phyloP scores from a whole-genome alignment of 2,888 invertebrate genomes.

The Phengaris alcon region DNA sequence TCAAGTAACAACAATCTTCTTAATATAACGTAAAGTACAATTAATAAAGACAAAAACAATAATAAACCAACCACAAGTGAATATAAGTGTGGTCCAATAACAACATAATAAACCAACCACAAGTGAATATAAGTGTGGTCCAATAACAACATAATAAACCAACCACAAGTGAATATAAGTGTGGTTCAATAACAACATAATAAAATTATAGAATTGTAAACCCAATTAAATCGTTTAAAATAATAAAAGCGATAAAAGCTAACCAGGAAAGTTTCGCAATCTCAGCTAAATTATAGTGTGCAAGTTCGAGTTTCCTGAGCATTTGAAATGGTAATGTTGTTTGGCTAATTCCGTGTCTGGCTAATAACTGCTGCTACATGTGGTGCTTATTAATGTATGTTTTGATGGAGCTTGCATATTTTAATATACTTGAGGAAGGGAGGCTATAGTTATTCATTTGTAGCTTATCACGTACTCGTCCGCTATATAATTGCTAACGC shows the following conservation, averaged over 20 bases:
- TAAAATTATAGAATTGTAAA: not conserved
- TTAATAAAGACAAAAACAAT: not conserved
- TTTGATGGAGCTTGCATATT: conserved; percentile 8
- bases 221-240: conserved; percentile 15
- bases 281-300: conserved; percentile 8
- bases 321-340: conserved; percentile 57
- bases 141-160: too few relatives aligned
- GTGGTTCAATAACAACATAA: too few relatives aligned
- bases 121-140: too few relatives aligned
- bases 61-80: too few relatives aligned
- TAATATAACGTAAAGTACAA: too few relatives aligned
- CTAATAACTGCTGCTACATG: conserved; percentile 11
- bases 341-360: conserved; percentile 46
- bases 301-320: conserved; percentile 27
- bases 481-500: not conserved
- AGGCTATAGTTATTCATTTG: not conserved
- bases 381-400: conserved; percentile 17
- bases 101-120: too few relatives aligned
- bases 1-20: too few relatives aligned
- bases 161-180: too few relatives aligned
- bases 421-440: too few relatives aligned
- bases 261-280: conserved; percentile 19
- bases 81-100: not conserved
- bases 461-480: too few relatives aligned
- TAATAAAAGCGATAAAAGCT: conserved; percentile 9